Conservation (phyloP, 2,888 invertebrate species). For the Troilus luridus region DNA sequence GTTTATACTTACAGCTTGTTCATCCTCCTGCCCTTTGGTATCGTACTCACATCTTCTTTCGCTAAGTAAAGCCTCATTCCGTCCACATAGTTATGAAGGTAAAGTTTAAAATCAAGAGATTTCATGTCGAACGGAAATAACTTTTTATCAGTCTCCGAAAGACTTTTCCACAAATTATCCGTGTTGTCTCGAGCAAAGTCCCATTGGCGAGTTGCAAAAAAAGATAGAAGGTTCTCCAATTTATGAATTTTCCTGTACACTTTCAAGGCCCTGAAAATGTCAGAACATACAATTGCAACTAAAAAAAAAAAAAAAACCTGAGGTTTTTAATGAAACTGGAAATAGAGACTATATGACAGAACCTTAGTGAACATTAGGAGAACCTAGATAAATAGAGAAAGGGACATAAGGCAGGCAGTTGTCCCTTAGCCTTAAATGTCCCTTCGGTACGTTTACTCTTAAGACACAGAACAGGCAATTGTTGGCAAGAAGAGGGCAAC, state of each 20-base stretch:
- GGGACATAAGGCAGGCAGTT: no score
- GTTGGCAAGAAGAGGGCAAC: no score
- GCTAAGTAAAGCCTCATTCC: slow-evolving; percentile 84
- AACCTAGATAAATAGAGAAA: no score
- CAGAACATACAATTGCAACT: not conserved
- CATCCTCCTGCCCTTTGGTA: slow-evolving; percentile 77
- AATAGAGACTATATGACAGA: no score
- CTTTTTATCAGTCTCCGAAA: slow-evolving; percentile 74
- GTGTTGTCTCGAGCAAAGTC: slow-evolving; percentile 77
- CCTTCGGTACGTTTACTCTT: no score
- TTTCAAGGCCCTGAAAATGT: slow-evolving; percentile 77
- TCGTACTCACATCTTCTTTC: slow-evolving; percentile 83
- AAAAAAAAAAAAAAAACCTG: not conserved
- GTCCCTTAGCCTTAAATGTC: no score
- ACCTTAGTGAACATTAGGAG: no score
- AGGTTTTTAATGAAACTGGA: no score
- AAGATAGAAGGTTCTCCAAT: slow-evolving; percentile 80
- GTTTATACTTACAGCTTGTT: slow-evolving; percentile 72
- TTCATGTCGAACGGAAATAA: slow-evolving; percentile 82
- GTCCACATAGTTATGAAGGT: slow-evolving; percentile 77
- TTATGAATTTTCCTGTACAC: slow-evolving; percentile 83
- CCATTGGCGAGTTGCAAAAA: slow-evolving; percentile 87
- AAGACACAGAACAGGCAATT: no score
- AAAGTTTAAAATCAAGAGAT: slow-evolving; percentile 82
- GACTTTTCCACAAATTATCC: slow-evolving; percentile 73